Evolutionary conservation across 2,888 invertebrate genomes (phyloP), one percentile per base, ranked within the genome.

Genomic region (Oxycera nigricornis): DNA sequence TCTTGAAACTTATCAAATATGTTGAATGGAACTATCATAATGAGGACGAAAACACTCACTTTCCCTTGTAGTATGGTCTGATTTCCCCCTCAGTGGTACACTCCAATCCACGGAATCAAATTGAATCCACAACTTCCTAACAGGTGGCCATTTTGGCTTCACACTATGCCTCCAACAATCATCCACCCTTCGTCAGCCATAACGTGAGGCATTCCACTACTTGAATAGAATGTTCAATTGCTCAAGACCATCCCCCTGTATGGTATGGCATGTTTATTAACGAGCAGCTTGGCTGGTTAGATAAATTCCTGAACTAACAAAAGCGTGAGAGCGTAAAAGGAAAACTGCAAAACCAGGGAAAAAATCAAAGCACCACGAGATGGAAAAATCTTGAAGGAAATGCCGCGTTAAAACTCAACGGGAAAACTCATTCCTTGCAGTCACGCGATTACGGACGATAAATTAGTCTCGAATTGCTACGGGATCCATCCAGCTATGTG

Each of bases 401-500:
- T 67, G 46, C 26, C 67, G n/a, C 24, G 67, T 22, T 67, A 67
- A 67, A 67, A 24, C 41, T 46, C 46, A 67, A 41, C 67, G 67
- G 20, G 17, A 41, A 70, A 70, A 70, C 70, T 70, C 52, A 70
- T 70, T 70, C 22, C 52, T 55, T 28, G 30, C 50, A 70, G 52
- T 70, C 70, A 70, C 70, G 70, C 70, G 70, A 70, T 52, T 55
- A 52, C n/a, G 17, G 30, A 52, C 52, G 14, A 70, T 70, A 70
- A 70, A 70, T 70, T 70, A 70, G 70, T 52, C 55, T 22, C 31
- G 30, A 55, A 70, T 41, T 55, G 50, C 55, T 61, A 14, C 28
- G 14, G 46, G 11, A 26, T 35, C 72, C 39, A 46, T 17, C 11
- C 11, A 17, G n/a, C 46, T 17, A 46, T 14, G 28, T 59, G 17